Conservation (phyloP, 2,113 vertebrate species). For the Mesembrinibis cayennensis region DNA sequence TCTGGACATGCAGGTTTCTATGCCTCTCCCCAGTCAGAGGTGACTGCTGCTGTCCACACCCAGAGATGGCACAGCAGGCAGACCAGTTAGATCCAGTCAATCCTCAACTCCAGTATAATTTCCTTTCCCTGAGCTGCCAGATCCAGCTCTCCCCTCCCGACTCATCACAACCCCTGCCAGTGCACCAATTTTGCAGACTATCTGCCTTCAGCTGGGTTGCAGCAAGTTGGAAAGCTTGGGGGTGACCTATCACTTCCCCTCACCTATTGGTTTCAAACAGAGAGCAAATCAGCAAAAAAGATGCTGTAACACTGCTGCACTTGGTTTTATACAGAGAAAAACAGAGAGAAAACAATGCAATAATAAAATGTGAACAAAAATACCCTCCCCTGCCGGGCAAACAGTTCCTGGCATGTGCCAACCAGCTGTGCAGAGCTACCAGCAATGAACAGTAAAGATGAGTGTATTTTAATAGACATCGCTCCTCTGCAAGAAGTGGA, state of each 20-base stretch:
- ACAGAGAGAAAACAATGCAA: background rate
- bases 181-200: fast-evolving
- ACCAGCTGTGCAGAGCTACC: background rate
- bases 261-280: background rate
- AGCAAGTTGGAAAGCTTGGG: background rate
- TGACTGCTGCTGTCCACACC: background rate
- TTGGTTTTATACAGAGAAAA: background rate
- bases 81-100: background rate
- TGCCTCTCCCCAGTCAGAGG: background rate
- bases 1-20: background rate
- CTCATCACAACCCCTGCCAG: fast-evolving
- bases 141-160: background rate
- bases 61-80: background rate
- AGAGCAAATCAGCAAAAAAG: background rate
- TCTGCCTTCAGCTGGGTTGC: background rate
- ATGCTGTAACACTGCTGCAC: background rate
- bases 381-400: background rate
- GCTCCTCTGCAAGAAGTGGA: background rate
- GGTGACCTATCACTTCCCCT: background rate
- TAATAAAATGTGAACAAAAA: background rate
- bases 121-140: background rate
- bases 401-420: background rate
- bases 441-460: fast-evolving
- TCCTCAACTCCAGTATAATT: background rate
- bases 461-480: fast-evolving